Percentiles rank a stretch among this genome's conserved stretches.
Conservation (phyloP, 2,888 invertebrate genomes). For the Sepiola atlantica region DNA sequence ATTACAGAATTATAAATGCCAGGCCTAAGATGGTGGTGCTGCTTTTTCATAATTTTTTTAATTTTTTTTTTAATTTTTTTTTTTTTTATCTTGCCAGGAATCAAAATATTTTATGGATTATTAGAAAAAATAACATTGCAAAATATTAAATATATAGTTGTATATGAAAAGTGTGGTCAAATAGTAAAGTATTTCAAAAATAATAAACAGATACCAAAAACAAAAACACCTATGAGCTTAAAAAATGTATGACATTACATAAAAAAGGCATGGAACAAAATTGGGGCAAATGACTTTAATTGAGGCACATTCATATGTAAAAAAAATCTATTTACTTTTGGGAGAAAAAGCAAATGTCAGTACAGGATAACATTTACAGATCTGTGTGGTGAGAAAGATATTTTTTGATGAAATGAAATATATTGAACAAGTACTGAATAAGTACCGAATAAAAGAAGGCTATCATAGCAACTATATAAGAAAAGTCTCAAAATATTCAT, state of each 20-base stretch:
- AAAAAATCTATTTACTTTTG: not conserved
- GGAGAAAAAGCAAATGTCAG: not conserved
- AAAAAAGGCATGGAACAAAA: slow-evolving; percentile 46
- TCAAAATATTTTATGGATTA: slow-evolving; percentile 54
- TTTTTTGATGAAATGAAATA: not conserved
- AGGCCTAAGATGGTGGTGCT: slow-evolving; percentile 46
- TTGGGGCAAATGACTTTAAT: slow-evolving; percentile 48
- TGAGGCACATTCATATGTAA: not conserved
- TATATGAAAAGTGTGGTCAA: slow-evolving; percentile 67
- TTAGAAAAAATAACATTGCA: slow-evolving; percentile 65
- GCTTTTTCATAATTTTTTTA: slow-evolving; percentile 43
- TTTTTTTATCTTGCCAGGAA: slow-evolving; percentile 48
- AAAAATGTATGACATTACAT: slow-evolving; percentile 49
- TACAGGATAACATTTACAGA: not conserved
- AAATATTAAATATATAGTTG: slow-evolving; percentile 65
- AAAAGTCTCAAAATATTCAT: no score
- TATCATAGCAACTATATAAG: not conserved
- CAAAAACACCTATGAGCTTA: slow-evolving; percentile 49
- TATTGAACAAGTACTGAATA: not conserved
- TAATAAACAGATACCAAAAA: slow-evolving; percentile 61
- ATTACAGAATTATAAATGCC: slow-evolving; percentile 45
- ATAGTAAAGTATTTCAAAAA: slow-evolving; percentile 64
- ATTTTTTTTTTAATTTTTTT: no score
- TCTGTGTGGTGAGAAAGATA: not conserved
- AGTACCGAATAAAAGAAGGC: not conserved